Percentiles rank a stretch among this genome's conserved stretches.
Evolutionary conservation across 1,140 invertebrate species (phyloP).

Genomic region (Drosophila guanche): DNA sequence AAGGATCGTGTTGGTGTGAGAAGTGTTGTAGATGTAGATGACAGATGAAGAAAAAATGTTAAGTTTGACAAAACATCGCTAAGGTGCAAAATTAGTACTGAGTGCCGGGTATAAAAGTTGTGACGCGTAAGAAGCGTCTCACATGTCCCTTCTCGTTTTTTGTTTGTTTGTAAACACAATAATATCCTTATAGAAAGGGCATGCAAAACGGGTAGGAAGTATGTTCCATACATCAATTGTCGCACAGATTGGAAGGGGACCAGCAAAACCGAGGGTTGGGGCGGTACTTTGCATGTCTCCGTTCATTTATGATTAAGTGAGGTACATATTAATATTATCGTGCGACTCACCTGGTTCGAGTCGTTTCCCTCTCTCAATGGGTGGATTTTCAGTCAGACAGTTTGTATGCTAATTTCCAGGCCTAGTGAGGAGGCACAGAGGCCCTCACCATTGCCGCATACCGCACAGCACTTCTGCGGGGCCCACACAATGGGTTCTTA

Average conservation of each 20-base stretch:
- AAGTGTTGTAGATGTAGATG: too few relatives aligned
- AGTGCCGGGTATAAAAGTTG: too few relatives aligned
- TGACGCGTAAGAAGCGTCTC: too few relatives aligned
- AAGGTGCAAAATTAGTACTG: too few relatives aligned
- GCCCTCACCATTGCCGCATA: constrained; percentile 30
- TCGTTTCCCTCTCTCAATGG: constrained; percentile 35
- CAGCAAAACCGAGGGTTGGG: constrained; percentile 1
- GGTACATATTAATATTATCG: constrained; percentile 71
- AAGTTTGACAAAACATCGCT: too few relatives aligned
- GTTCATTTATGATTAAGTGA: constrained; percentile 79
- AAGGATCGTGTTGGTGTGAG: too few relatives aligned
- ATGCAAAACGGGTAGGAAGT: constrained; percentile 20
- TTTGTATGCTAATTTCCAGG: constrained; percentile 79
- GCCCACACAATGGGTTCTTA: too few relatives aligned
- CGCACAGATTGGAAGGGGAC: neutral
- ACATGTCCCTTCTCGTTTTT: too few relatives aligned
- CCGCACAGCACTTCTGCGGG: constrained; percentile 26
- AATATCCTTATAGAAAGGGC: neutral
- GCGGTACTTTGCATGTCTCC: constrained; percentile 60
- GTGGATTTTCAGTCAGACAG: constrained; percentile 71
- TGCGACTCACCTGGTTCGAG: constrained; percentile 69
- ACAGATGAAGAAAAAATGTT: too few relatives aligned
- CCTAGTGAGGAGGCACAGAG: constrained; percentile 36
- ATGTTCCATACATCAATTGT: constrained; percentile 23
- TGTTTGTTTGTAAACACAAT: too few relatives aligned